Evolutionary conservation across 2,113 vertebrate species (phyloP).

Genomic region (Petrocephalus zakoni): DNA sequence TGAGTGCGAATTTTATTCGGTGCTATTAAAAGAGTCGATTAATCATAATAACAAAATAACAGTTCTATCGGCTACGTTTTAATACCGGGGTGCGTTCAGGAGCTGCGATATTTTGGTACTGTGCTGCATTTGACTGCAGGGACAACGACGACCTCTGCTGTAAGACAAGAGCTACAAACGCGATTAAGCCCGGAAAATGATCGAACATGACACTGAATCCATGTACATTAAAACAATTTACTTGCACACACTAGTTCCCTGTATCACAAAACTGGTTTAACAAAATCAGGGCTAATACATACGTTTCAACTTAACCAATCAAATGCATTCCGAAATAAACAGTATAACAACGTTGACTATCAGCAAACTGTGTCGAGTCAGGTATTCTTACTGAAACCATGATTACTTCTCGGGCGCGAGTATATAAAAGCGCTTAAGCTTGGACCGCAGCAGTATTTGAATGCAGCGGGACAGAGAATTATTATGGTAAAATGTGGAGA

Average conservation of each 20-base stretch:
- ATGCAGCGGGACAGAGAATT: neutral
- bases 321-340: neutral
- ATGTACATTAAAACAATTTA: neutral
- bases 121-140: neutral
- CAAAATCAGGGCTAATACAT: neutral
- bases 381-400: neutral
- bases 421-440: neutral
- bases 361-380: neutral
- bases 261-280: neutral
- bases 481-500: neutral
- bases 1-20: neutral
- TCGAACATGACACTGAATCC: neutral
- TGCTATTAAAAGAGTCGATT: neutral
- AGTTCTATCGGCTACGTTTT: neutral
- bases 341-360: neutral
- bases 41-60: neutral
- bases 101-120: neutral
- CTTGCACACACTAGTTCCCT: neutral
- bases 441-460: neutral
- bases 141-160: slow-evolving; percentile 11
- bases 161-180: neutral
- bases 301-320: neutral
- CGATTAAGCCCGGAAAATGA: neutral
- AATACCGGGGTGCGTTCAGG: neutral
- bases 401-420: neutral